A percentile compares a stretch with the other conserved stretches of the same genome.
Evolutionary conservation across 2,113 vertebrate species (phyloP).

Genomic region (Odontesthes bonariensis): DNA sequence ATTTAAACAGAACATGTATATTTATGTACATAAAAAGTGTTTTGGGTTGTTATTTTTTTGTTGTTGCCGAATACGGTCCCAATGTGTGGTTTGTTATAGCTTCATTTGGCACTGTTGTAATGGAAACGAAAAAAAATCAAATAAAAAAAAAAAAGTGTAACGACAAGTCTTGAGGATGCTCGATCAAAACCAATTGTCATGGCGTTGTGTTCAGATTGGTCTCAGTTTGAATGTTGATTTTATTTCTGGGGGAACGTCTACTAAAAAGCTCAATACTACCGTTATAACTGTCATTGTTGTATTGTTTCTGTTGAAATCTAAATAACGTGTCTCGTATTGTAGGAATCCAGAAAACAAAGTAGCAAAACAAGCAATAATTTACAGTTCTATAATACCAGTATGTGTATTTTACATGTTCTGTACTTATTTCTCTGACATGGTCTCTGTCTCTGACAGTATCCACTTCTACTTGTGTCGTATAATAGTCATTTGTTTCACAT

Average conservation of each 20-base stretch:
- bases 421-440: conserved; percentile 79
- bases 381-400: conserved; percentile 78
- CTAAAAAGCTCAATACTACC: conserved; percentile 74
- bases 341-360: conserved; percentile 83
- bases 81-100: conserved; percentile 74
- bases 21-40: conserved; percentile 78
- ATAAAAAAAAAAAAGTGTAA: conserved; percentile 50
- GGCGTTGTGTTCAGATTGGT: conserved; percentile 78
- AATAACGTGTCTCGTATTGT: conserved; percentile 84
- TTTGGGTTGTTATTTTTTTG: conserved; percentile 3
- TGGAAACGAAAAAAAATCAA: conserved; percentile 46
- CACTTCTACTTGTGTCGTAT: conserved; percentile 85
- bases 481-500: conserved; percentile 84
- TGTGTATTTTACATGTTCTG: conserved; percentile 81
- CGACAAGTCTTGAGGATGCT: conserved; percentile 67
- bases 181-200: conserved; percentile 70
- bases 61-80: conserved; percentile 68
- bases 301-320: conserved; percentile 81
- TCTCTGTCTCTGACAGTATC: conserved; percentile 81
- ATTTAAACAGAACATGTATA: conserved; percentile 73
- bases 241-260: conserved; percentile 68
- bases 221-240: conserved; percentile 73
- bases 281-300: conserved; percentile 77
- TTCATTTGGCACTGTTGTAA: conserved; percentile 77
- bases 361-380: conserved; percentile 88